These are phyloP conservation scores for Muscicapa striata DNA, from an alignment of 2,797 vertebrate species.

Conservation along the genomic window DNA sequence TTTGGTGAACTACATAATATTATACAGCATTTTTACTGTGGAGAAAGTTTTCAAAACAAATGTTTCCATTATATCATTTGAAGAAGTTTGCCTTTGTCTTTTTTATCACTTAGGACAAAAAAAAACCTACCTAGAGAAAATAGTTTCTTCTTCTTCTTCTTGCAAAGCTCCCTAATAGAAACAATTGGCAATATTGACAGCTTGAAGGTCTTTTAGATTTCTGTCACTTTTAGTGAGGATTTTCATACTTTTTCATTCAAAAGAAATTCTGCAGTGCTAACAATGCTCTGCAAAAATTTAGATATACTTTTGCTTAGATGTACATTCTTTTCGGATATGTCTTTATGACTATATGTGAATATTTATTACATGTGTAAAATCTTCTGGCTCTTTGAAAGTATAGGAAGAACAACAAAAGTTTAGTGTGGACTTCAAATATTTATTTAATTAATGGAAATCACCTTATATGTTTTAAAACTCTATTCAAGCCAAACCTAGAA, in stretches of 20 bases:
- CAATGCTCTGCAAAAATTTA: background rate
- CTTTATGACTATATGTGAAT: background rate
- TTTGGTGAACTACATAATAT: background rate
- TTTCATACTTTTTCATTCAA: background rate
- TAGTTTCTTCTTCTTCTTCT: background rate
- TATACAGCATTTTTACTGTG: background rate
- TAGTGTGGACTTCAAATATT: slow-evolving; percentile 61
- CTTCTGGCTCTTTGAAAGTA: slow-evolving; percentile 11
- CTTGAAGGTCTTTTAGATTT: background rate
- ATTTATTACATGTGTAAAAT: background rate
- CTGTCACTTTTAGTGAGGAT: background rate
- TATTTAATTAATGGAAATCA: slow-evolving; percentile 73
- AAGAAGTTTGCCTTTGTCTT: slow-evolving; percentile 16
- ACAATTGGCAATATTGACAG: background rate
- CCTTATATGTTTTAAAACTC: slow-evolving; percentile 72
- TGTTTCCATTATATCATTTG: background rate
- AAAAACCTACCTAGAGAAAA: background rate
- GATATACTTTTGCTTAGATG: background rate
- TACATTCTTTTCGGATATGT: background rate
- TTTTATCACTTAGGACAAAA: background rate
- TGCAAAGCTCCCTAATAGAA: slow-evolving; percentile 6
- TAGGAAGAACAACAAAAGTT: slow-evolving; percentile 59
- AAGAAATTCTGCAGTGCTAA: background rate
- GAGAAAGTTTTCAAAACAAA: background rate
- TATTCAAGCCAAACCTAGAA: slow-evolving; percentile 69